phyloP scores from a whole-genome alignment of 1,140 invertebrate genomes.

The Diorhabda sublineata region DNA sequence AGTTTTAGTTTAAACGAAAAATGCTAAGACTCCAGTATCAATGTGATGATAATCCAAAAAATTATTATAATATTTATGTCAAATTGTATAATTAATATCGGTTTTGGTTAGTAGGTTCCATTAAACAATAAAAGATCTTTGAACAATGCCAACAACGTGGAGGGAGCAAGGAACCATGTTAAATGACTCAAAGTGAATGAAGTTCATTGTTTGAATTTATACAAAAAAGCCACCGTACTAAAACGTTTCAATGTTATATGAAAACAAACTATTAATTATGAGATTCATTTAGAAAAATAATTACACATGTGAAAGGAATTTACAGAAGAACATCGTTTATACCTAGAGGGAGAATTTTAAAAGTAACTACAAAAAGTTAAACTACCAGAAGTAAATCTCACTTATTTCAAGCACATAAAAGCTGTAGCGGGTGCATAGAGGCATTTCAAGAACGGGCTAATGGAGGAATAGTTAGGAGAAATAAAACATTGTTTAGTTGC shows the following conservation, averaged over 20 bases:
- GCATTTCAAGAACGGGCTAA: background rate
- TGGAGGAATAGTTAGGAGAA: conserved; percentile 2
- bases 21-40: no score
- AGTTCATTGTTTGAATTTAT: no score
- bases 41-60: no score
- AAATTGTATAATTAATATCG: no score
- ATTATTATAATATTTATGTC: no score
- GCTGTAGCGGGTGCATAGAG: background rate
- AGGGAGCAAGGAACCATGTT: no score
- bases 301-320: conserved; percentile 1
- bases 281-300: background rate
- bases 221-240: background rate
- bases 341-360: background rate
- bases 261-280: background rate
- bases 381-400: conserved; percentile 2
- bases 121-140: no score
- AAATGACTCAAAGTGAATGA: no score
- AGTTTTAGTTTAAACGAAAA: no score
- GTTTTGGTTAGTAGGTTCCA: no score
- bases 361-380: background rate
- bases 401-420: conserved; percentile 2
- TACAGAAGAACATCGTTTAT: background rate
- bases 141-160: no score
- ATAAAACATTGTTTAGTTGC: background rate
- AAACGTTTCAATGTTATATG: background rate